Percentiles rank a stretch among this genome's conserved stretches.
phyloP scores from a whole-genome alignment of 1,140 invertebrate genomes.

The Lordiphosa collinella region DNA sequence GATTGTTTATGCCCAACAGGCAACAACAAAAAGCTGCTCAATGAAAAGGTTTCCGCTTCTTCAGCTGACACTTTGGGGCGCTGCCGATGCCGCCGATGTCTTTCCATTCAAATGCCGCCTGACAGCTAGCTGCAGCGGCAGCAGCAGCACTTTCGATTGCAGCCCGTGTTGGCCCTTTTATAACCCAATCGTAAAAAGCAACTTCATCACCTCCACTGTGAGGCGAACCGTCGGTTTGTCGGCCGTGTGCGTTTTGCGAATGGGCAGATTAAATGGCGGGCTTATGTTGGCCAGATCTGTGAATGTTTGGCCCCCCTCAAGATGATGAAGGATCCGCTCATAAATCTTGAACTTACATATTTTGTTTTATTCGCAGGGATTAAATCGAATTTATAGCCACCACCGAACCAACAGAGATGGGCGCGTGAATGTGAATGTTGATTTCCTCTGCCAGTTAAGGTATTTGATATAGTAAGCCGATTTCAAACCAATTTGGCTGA shows the following conservation, averaged over 20 bases:
- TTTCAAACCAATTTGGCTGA: too few species aligned
- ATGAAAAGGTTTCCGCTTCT: conserved; percentile 6
- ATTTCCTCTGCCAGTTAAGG: too few species aligned
- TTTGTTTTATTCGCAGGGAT: neutral
- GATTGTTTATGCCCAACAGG: conserved; percentile 12
- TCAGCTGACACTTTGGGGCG: conserved; percentile 7
- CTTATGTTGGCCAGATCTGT: conserved; percentile 1
- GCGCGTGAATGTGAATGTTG: neutral
- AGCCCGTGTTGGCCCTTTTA: neutral
- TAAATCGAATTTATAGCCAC: conserved; percentile 1
- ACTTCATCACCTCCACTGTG: conserved; percentile 4
- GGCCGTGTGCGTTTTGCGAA: conserved; percentile 6
- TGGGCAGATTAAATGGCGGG: neutral
- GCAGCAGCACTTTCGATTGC: conserved; percentile 17
- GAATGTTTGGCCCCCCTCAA: neutral
- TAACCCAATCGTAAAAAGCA: conserved; percentile 4
- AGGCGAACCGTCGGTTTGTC: neutral
- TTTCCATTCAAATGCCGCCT: conserved; percentile 8
- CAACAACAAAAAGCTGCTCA: conserved; percentile 8
- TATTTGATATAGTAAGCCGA: too few species aligned
- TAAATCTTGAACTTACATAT: conserved; percentile 8
- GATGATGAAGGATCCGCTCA: conserved; percentile 7
- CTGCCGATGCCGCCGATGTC: conserved; percentile 4
- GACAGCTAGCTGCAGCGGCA: neutral
- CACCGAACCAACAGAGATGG: neutral